Conservation (phyloP, 2,888 invertebrate species). For the Agapostemon virescens region DNA sequence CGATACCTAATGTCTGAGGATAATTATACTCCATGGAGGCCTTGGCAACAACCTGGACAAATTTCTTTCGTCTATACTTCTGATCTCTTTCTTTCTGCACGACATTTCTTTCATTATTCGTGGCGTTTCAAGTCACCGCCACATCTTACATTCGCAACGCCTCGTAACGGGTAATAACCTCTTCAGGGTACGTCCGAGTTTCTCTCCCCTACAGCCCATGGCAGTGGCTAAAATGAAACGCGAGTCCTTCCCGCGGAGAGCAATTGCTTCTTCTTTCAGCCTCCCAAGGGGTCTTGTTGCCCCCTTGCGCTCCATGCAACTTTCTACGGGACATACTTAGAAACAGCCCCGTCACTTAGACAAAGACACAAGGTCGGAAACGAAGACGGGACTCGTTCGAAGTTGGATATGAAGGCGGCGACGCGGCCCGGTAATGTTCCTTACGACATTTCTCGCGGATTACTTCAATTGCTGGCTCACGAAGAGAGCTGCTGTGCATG, state of each 20-base stretch:
- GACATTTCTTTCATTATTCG: slow-evolving; percentile 12
- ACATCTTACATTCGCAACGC: slow-evolving; percentile 31
- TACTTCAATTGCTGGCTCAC: slow-evolving; percentile 24
- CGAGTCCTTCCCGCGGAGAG: slow-evolving; percentile 53
- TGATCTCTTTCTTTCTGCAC: neutral
- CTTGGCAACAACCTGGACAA: neutral
- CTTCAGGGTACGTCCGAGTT: slow-evolving; percentile 50
- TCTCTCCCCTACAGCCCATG: slow-evolving; percentile 38
- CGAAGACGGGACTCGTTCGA: slow-evolving; percentile 1
- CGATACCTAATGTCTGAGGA: neutral
- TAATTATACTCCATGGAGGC: neutral
- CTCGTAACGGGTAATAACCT: slow-evolving; percentile 65
- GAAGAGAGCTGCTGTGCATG: neutral
- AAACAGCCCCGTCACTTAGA: slow-evolving; percentile 20
- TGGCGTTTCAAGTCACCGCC: slow-evolving; percentile 7
- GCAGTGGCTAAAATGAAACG: slow-evolving; percentile 61
- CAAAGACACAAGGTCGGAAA: slow-evolving; percentile 2
- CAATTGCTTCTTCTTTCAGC: slow-evolving; percentile 64
- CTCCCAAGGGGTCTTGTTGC: slow-evolving; percentile 43
- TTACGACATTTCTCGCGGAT: slow-evolving; percentile 14
- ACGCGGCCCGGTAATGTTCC: neutral
- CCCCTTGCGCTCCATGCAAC: slow-evolving; percentile 24
- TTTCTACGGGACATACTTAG: slow-evolving; percentile 42
- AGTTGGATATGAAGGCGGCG: slow-evolving; percentile 26
- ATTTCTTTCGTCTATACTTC: slow-evolving; percentile 9